phyloP scores from a whole-genome alignment of 2,113 vertebrate genomes.

The Boleophthalmus pectinirostris region DNA sequence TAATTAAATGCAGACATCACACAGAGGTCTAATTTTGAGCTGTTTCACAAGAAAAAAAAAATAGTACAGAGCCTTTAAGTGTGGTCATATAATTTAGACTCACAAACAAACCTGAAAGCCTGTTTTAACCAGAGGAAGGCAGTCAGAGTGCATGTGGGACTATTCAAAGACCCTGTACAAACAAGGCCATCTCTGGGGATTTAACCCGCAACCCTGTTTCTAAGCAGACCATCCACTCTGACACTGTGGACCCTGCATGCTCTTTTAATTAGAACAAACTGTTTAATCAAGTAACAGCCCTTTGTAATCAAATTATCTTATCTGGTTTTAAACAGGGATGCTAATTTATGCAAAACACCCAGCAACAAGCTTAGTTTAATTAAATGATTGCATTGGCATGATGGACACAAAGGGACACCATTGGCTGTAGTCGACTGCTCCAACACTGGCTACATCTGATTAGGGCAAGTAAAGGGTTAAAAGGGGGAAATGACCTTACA shows the following conservation, averaged over 20 bases:
- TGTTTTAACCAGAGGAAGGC: background rate
- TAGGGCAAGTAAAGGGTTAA: background rate
- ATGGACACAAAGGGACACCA: slow-evolving; percentile 1
- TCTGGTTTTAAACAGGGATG: slow-evolving; percentile 2
- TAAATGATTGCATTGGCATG: background rate
- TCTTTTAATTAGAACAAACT: slow-evolving; percentile 3
- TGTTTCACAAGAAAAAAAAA: no score
- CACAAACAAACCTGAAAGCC: background rate
- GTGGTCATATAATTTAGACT: no score
- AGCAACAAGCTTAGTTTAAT: background rate
- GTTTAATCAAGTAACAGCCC: slow-evolving; percentile 5
- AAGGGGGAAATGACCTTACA: background rate
- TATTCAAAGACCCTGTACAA: background rate
- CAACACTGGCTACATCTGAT: background rate
- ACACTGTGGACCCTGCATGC: background rate
- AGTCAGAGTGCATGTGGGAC: background rate
- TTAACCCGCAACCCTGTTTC: background rate
- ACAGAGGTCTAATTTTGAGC: no score
- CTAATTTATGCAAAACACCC: slow-evolving; percentile 2
- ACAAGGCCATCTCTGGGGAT: background rate
- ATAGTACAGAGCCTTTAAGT: no score
- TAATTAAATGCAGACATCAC: no score
- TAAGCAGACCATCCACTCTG: background rate
- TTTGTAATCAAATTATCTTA: slow-evolving; percentile 12
- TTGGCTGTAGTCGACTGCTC: background rate